Evolutionary conservation across 2,888 invertebrate genomes (phyloP).

Genomic region (Monochamus alternatus): DNA sequence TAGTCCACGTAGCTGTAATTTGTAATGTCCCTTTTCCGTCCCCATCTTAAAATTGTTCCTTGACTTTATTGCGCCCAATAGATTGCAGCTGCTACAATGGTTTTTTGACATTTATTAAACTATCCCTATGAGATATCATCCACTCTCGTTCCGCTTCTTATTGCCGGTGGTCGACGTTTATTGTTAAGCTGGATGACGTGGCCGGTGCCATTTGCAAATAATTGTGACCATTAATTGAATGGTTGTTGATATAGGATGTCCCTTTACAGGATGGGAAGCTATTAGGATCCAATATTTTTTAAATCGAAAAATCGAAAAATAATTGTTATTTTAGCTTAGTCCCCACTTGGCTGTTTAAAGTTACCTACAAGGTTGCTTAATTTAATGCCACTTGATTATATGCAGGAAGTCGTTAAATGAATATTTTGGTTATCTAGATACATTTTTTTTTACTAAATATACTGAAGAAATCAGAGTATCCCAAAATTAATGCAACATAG

Average conservation of each 20-base stretch:
- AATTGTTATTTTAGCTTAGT: too few relatives aligned
- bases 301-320: too few relatives aligned
- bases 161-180: slow-evolving; percentile 16
- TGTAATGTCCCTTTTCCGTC: slow-evolving; percentile 5
- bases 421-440: too few relatives aligned
- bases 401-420: too few relatives aligned
- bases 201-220: slow-evolving; percentile 19
- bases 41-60: slow-evolving; percentile 33
- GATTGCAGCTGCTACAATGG: slow-evolving; percentile 37
- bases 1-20: slow-evolving; percentile 24
- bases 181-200: slow-evolving; percentile 2
- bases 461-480: too few relatives aligned
- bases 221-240: slow-evolving; percentile 16
- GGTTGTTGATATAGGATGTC: neutral
- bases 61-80: slow-evolving; percentile 36
- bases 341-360: too few relatives aligned
- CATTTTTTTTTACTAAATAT: too few relatives aligned
- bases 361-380: too few relatives aligned
- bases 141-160: slow-evolving; percentile 11
- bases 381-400: too few relatives aligned
- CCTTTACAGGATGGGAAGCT: neutral
- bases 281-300: too few relatives aligned
- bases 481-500: too few relatives aligned
- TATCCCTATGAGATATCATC: slow-evolving; percentile 38
- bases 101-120: slow-evolving; percentile 40